A percentile compares a stretch with the other conserved stretches of the same genome.
phyloP scores from a whole-genome alignment of 1,140 invertebrate species.

The Drosophila bocki region DNA sequence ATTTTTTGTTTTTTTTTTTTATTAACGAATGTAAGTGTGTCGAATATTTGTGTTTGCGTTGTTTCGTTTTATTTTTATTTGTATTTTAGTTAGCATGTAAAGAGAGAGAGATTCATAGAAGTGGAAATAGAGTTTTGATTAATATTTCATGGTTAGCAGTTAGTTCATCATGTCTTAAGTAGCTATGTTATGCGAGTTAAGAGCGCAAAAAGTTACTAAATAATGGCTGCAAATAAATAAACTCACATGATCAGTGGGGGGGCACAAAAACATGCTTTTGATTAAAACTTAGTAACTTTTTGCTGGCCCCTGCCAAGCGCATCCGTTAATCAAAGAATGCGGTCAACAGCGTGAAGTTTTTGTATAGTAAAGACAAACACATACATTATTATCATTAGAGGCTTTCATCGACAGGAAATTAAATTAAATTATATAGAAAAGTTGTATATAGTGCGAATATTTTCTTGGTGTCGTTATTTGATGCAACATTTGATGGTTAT shows the following conservation, averaged over 20 bases:
- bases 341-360: constrained; percentile 20
- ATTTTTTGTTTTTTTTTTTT: constrained; percentile 21
- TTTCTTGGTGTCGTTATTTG: constrained; percentile 62
- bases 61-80: constrained; percentile 31
- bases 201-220: constrained; percentile 75
- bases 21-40: constrained; percentile 57
- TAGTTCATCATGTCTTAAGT: constrained; percentile 55
- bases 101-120: constrained; percentile 77
- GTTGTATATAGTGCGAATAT: constrained; percentile 46
- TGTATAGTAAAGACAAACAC: constrained; percentile 66
- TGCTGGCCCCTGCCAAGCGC: constrained; percentile 19
- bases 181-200: constrained; percentile 67
- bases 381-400: constrained; percentile 63
- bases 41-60: constrained; percentile 28
- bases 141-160: constrained; percentile 75
- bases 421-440: constrained; percentile 38
- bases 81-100: constrained; percentile 74
- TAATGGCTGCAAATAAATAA: constrained; percentile 43
- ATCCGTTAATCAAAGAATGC: constrained; percentile 22
- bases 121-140: constrained; percentile 78
- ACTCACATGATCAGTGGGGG: constrained; percentile 30
- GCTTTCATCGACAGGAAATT: constrained; percentile 40
- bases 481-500: constrained; percentile 79
- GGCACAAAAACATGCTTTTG: constrained; percentile 31
- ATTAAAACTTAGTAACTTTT: constrained; percentile 70